phyloP scores from a whole-genome alignment of 2,888 invertebrate species.

The Phengaris alcon region DNA sequence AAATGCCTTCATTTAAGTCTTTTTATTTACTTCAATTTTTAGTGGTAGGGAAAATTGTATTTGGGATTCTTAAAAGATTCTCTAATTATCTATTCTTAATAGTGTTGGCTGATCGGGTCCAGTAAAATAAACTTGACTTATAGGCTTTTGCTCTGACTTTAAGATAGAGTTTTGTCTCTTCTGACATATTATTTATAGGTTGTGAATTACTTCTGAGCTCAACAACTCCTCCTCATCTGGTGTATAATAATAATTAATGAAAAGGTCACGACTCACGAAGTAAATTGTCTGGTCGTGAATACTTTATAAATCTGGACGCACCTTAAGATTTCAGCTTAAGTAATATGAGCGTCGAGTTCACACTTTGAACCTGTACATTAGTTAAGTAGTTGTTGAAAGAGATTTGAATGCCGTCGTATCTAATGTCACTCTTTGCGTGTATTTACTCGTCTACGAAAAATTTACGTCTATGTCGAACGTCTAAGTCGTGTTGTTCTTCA shows the following conservation, averaged over 20 bases:
- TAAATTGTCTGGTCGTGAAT: not conserved
- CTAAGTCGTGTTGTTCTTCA: not conserved
- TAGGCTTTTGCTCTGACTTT: too few species aligned
- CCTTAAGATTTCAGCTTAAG: conserved; percentile 5
- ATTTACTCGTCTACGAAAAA: conserved; percentile 3
- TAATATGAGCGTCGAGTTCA: not conserved
- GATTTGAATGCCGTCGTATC: not conserved
- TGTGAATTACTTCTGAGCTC: too few species aligned
- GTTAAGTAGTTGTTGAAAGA: conserved; percentile 11
- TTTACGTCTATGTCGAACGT: not conserved
- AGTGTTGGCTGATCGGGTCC: not conserved
- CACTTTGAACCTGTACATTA: conserved; percentile 2
- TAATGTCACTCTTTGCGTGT: conserved; percentile 20
- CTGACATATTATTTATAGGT: too few species aligned
- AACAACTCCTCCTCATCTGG: too few species aligned
- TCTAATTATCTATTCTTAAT: not conserved
- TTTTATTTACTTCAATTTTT: not conserved
- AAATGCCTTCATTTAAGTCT: conserved; percentile 7
- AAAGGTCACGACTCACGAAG: not conserved
- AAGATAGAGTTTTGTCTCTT: too few species aligned
- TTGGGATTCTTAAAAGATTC: not conserved
- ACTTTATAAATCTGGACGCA: not conserved
- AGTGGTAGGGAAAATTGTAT: conserved; percentile 7
- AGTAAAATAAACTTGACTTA: too few species aligned
- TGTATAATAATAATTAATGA: conserved; percentile 4